A percentile compares a stretch with the other conserved stretches of the same genome.
Evolutionary conservation across 2,888 invertebrate species (phyloP).

Genomic region (Acronicta aceris): DNA sequence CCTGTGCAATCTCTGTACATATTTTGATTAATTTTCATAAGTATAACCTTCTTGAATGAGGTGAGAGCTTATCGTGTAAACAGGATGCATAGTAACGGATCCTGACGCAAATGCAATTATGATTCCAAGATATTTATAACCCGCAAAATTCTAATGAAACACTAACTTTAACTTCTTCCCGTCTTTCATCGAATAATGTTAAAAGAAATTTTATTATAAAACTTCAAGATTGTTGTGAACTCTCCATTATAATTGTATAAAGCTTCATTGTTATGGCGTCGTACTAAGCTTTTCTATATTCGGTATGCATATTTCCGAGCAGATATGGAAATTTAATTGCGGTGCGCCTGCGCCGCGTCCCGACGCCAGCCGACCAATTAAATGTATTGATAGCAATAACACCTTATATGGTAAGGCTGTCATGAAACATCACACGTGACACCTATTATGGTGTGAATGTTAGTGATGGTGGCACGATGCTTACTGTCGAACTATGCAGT

Average conservation of each 20-base stretch:
- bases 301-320: slow-evolving; percentile 58
- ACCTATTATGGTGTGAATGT: slow-evolving; percentile 64
- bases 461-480: slow-evolving; percentile 44
- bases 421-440: slow-evolving; percentile 65
- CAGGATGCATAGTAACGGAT: slow-evolving; percentile 48
- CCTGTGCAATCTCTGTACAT: slow-evolving; percentile 41
- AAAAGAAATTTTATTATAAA: neutral
- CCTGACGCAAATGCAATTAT: slow-evolving; percentile 21
- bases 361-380: slow-evolving; percentile 68
- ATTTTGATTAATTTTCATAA: slow-evolving; percentile 51
- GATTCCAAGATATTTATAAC: slow-evolving; percentile 27
- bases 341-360: slow-evolving; percentile 55
- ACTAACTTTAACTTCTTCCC: neutral
- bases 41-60: slow-evolving; percentile 26
- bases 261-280: slow-evolving; percentile 43
- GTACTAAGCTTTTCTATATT: slow-evolving; percentile 56
- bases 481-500: slow-evolving; percentile 34
- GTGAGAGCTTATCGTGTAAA: slow-evolving; percentile 42
- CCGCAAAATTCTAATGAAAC: neutral
- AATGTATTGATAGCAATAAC: slow-evolving; percentile 74
- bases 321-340: slow-evolving; percentile 71
- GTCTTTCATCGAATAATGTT: neutral
- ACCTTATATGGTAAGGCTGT: slow-evolving; percentile 63
- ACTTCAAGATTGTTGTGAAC: neutral
- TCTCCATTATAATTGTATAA: slow-evolving; percentile 30